Base-by-base conservation (phyloP, 2,888 invertebrate genomes). In the Pheosia gnoma region DNA sequence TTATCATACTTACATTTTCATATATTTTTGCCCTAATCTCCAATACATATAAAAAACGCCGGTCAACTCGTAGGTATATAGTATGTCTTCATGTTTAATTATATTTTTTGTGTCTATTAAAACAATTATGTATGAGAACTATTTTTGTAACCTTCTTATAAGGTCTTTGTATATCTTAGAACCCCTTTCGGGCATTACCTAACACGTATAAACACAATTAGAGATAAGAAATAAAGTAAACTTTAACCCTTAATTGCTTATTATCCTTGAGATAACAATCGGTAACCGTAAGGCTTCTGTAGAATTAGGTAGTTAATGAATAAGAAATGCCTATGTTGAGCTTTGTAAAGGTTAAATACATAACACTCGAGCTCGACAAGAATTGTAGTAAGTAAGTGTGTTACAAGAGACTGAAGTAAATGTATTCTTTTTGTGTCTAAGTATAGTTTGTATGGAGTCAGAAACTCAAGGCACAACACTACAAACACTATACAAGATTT, bases 91-190 rank as follows among this genome's bases (percentile, higher is more conserved):
- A 53, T 53, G 38, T 53, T 37, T 56, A 13, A 54, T 38, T 54
- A 41, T 41, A 7, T 54, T 54, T 52, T 52, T 8, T 54, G 11
- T 38, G 38, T 41, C 41, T 41, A 7, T 41, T 53, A 53, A 56
- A 45, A 73, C 67, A 72, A 69, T 67, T 41, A 37, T 59, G 51
- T 61, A 58, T 61, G 64, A 66, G 63, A 64, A 65, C 63, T 62
- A 63, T 70, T 70, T 65, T 73, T 64, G 66, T 61, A 76, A 73
- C 58, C 59, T 53, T 72, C 62, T 9, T 58, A 13, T 58, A 55
- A 63, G 65, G 62, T 74, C 74, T 74, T 73, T 74, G 70, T 73
- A 62, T 25, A 70, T 70, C 62, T 75, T 63, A 59, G 63, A 67
- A 59, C 65, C 60, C 53, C 59, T 62, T 63, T 59, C 61, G 59